Evolutionary conservation across 2,797 vertebrate genomes (phyloP).

Genomic region (Pipistrellus kuhlii): DNA sequence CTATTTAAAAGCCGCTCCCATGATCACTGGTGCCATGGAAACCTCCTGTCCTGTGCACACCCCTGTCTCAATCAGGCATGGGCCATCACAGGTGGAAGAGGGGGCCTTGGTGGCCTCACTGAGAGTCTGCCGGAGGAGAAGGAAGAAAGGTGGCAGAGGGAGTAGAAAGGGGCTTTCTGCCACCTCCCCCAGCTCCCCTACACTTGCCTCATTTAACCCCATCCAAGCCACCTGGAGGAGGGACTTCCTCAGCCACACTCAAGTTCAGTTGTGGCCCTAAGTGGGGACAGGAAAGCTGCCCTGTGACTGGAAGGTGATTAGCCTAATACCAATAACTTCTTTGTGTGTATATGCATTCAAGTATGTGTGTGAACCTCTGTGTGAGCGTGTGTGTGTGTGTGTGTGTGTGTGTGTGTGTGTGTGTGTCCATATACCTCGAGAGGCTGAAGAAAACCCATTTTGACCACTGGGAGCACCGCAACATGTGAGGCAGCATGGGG

Average conservation of each 20-base stretch:
- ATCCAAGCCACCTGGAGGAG: background rate
- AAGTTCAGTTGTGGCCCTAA: background rate
- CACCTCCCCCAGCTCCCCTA: background rate
- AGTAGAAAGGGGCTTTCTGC: background rate
- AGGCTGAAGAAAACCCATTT: background rate
- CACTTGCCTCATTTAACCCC: background rate
- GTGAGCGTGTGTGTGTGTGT: accelerated
- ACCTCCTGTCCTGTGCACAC: background rate
- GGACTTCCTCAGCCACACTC: background rate
- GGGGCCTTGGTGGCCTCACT: background rate
- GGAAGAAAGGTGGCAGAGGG: background rate
- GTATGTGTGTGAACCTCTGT: background rate
- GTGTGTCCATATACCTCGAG: background rate
- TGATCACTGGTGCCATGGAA: constrained; percentile 35
- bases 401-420: too few species aligned
- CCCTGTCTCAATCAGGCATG: background rate
- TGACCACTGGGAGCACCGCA: background rate
- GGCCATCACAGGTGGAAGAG: background rate
- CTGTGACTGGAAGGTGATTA: background rate
- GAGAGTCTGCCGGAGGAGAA: background rate
- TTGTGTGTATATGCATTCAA: background rate
- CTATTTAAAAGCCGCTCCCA: constrained; percentile 11
- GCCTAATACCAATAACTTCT: background rate
- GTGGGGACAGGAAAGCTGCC: background rate
- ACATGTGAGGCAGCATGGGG: background rate